Percentiles rank a stretch among this genome's conserved stretches.
Evolutionary conservation across 2,888 invertebrate genomes (phyloP).

Genomic region (Digitonthophagus gazella): DNA sequence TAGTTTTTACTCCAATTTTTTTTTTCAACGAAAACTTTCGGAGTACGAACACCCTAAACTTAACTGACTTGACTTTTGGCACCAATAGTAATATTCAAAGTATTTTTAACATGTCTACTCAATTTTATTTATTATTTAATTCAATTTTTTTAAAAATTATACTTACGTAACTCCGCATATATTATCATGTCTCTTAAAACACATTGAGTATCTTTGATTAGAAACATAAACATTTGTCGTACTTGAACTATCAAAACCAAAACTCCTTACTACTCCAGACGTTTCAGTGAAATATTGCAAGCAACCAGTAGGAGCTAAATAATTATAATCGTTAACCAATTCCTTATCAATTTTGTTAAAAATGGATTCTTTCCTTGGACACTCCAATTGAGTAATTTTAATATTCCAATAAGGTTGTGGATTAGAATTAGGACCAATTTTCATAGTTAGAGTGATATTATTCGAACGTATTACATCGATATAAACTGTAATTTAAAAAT

Average conservation of each 20-base stretch:
- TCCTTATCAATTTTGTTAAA: conserved; percentile 28
- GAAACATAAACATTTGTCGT: conserved; percentile 44
- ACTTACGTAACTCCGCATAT: conserved; percentile 20
- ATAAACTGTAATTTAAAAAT: conserved; percentile 16
- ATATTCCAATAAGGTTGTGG: conserved; percentile 42
- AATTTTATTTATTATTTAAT: neutral
- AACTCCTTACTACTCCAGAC: conserved; percentile 58
- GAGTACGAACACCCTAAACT: too few relatives aligned
- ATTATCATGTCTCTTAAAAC: conserved; percentile 55
- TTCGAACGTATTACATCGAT: conserved; percentile 1
- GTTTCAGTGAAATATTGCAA: conserved; percentile 64
- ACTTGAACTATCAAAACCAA: conserved; percentile 62
- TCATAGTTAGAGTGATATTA: neutral
- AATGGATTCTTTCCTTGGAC: conserved; percentile 36
- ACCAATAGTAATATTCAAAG: too few relatives aligned
- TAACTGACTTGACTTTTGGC: too few relatives aligned
- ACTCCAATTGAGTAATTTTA: conserved; percentile 46
- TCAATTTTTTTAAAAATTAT: neutral
- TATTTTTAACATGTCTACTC: too few relatives aligned
- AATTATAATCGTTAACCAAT: conserved; percentile 35
- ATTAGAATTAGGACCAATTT: conserved; percentile 4
- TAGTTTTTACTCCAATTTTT: too few relatives aligned
- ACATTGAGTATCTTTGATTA: conserved; percentile 61
- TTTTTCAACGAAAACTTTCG: too few relatives aligned
- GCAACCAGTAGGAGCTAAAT: conserved; percentile 63